Percentiles rank a stretch among this genome's conserved stretches.
phyloP scores from a whole-genome alignment of 2,113 vertebrate species.

The Microtus richardsoni region DNA sequence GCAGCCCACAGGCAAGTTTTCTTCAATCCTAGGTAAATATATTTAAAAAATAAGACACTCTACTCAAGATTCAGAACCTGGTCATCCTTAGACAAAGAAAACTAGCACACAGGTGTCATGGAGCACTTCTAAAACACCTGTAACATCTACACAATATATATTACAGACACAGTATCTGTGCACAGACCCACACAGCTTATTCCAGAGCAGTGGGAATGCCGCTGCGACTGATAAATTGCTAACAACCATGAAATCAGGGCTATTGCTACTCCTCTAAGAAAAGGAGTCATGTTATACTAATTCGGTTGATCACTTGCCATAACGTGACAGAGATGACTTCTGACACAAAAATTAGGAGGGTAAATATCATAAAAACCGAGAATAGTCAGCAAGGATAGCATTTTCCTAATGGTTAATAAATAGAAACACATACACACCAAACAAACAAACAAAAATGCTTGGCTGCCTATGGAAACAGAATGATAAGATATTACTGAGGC shows the following conservation, averaged over 20 bases:
- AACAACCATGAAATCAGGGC: not conserved
- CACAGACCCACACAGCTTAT: not conserved
- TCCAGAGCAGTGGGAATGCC: not conserved
- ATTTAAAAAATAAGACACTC: constrained; percentile 44
- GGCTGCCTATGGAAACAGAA: not conserved
- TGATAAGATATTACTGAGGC: not conserved
- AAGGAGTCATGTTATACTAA: not conserved
- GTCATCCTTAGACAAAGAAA: not conserved
- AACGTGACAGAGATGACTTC: not conserved
- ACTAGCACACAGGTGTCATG: not conserved
- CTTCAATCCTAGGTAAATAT: constrained; percentile 92
- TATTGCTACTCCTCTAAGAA: not conserved
- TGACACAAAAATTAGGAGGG: not conserved
- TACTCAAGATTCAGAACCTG: not conserved
- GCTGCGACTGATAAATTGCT: not conserved
- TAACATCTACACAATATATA: not conserved
- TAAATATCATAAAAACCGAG: constrained; percentile 13
- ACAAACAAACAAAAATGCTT: not conserved
- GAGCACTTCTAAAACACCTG: constrained; percentile 23
- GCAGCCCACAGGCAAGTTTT: constrained; percentile 91
- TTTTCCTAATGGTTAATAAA: constrained; percentile 11
- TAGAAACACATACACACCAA: not conserved
- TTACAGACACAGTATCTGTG: not conserved
- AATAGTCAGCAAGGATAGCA: not conserved
- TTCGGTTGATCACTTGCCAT: not conserved